A percentile compares a stretch with the other conserved stretches of the same genome.
These are phyloP conservation scores for Drosophila repletoides DNA, from an alignment of 1,140 invertebrate genomes.

Conservation along the genomic window DNA sequence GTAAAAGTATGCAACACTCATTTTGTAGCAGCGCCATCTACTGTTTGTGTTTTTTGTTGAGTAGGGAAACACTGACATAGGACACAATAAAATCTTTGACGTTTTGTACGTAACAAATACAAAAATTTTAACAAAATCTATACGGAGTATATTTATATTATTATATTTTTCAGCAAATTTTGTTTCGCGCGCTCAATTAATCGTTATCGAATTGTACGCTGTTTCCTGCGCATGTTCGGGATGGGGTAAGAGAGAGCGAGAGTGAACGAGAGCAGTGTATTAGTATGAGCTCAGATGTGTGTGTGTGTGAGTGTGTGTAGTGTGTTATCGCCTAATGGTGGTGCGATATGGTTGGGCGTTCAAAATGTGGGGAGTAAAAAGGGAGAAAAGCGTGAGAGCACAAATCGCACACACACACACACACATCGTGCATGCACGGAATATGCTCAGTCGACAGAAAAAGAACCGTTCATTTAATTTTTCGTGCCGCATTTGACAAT, in stretches of 20 bases:
- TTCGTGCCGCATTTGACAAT: slow-evolving; percentile 31
- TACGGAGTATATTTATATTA: background rate
- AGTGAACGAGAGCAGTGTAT: no score
- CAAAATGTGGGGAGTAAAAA: no score
- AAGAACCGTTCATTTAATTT: slow-evolving; percentile 66
- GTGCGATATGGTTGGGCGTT: slow-evolving; percentile 42
- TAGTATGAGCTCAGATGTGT: background rate
- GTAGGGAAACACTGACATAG: background rate
- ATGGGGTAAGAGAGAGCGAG: slow-evolving; percentile 32
- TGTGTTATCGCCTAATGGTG: slow-evolving; percentile 26
- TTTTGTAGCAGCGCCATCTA: background rate
- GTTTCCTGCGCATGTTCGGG: slow-evolving; percentile 71
- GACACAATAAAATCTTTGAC: background rate
- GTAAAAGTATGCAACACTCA: slow-evolving; percentile 2
- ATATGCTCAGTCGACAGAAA: slow-evolving; percentile 36
- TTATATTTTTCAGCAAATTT: background rate
- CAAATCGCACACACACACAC: slow-evolving; percentile 11
- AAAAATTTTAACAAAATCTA: background rate
- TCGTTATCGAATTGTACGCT: slow-evolving; percentile 24
- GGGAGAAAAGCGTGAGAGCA: slow-evolving; percentile 20
- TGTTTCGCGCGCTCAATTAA: slow-evolving; percentile 1
- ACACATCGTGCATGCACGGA: slow-evolving; percentile 6
- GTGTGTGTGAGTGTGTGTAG: background rate
- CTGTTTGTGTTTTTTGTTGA: background rate
- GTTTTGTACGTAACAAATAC: background rate